Base-by-base conservation (phyloP, 2,888 invertebrate species). In the Cephalotes varians region DNA sequence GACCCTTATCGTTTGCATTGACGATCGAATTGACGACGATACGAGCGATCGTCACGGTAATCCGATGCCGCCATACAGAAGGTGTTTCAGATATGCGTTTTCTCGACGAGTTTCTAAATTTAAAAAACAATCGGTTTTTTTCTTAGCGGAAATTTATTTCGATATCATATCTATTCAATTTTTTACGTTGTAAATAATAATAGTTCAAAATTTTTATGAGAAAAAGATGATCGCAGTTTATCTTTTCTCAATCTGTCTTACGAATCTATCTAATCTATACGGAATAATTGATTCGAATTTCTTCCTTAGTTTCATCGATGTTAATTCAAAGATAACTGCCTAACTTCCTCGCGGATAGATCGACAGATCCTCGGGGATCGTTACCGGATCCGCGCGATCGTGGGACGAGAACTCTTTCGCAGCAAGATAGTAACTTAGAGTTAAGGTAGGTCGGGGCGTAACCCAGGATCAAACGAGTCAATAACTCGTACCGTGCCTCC, bases 361-460 rank as follows among this genome's bases (percentile, higher is more conserved):
- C 31, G 69, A 21, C 54, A 25, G 51, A 51, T 64, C 28, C 37
- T 37, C 25, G 72, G 40, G 58, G 82, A 87, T 87, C 79, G 82
- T 79, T 84, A 71, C 76, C 49, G 80, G 54, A 77, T 47, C 54
- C 47, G 44, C 58, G 65, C 73, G 62, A 72, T 82, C 88, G 86
- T 86, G 85, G 88, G 86, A 81, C 87, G 87, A 88, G 81, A 73
- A 86, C 86, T 88, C 87, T 85, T 88, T 85, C 86, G 88, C 86
- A 86, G 89, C 88, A 88, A 90, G 90, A 92, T 92, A 89, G 90
- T 92, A 91, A 91, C 89, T 91, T 85, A 87, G 86, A 90, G 91
- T 93, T 93, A 90, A 92, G 92, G 91, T 92, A 92, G 93, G 92
- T 92, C 91, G 92, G 92, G 93, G 93, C 92, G 93, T 93, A 93